These are phyloP conservation scores for Taenioides sp. DNA, from an alignment of 2,797 vertebrate genomes.

Conservation along the genomic window DNA sequence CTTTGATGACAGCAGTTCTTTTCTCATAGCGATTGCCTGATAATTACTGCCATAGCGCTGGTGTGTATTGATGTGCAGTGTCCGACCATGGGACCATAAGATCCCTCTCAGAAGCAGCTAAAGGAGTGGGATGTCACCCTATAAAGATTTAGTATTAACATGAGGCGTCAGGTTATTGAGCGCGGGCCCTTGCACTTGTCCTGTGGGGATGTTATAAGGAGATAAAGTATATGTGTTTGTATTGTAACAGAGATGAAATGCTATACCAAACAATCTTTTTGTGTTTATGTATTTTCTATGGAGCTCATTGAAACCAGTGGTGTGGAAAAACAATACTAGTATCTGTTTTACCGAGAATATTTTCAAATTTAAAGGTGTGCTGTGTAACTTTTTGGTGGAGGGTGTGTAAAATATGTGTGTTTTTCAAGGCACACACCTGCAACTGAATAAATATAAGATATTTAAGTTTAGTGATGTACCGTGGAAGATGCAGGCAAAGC, in stretches of 20 bases:
- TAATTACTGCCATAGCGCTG: slow-evolving; percentile 57
- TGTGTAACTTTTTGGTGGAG: no score
- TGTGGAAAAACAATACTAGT: background rate
- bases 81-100: slow-evolving; percentile 28
- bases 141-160: slow-evolving; percentile 66
- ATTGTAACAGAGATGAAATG: background rate
- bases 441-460: no score
- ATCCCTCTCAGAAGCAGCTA: slow-evolving; percentile 42
- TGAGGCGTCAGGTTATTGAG: slow-evolving; percentile 54
- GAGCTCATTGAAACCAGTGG: background rate
- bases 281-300: background rate
- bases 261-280: background rate
- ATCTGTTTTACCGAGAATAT: background rate
- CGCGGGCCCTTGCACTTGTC: slow-evolving; percentile 32
- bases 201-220: slow-evolving; percentile 21
- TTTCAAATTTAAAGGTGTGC: background rate
- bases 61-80: slow-evolving; percentile 58
- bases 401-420: no score
- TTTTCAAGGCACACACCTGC: background rate
- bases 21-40: slow-evolving; percentile 47
- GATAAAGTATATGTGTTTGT: slow-evolving; percentile 10
- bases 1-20: slow-evolving; percentile 42
- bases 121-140: slow-evolving; percentile 57
- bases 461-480: no score
- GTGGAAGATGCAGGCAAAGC: no score